Evolutionary conservation across 2,888 invertebrate genomes (phyloP), one percentile per base, ranked within the genome.

Genomic region (Ochropacha duplaris): DNA sequence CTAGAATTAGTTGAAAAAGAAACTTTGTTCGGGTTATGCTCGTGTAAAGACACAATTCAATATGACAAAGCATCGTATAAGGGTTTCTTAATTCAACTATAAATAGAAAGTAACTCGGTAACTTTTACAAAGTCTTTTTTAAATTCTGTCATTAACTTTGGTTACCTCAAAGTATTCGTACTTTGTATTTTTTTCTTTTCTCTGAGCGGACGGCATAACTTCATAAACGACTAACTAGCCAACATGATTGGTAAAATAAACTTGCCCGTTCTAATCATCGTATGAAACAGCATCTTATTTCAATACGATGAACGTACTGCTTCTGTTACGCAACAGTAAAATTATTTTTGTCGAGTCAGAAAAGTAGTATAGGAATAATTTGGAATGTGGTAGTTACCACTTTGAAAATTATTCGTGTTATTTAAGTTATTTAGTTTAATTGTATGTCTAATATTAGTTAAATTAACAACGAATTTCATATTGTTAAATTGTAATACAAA

Each of bases 281-380:
- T 49, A 56, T 54, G 63, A 36, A 58, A 57, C 60, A 57, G 49
- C 55, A 49, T 64, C 57, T 58, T 55, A 26, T 51, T 54, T 56
- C 60, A 59, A 50, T 50, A 44, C 57, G 56, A 54, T 51, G 60
- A 44, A 55, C 57, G 55, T 52, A 55, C 49, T 55, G 60, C 52
- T 61, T 59, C 58, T 57, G 57, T 62, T 73, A 63, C n/a, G 61
- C 57, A 71, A 63, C 68, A 60, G 71, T 65, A 74, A 66, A 74
- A 60, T 68, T 73, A 78, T 74, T 74, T 75, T 71, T 66, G 67
- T 72, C 64, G 55, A 65, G 69, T 57, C 55, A 62, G 72, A 70
- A 72, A 74, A 71, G 68, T 75, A 69, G 2, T 66, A 66, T 55
- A n/a, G 5, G n/a, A 36, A 36, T 36, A n/a, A 36, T 36, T 36